Evolutionary conservation across 2,113 vertebrate species (phyloP), one percentile per base, ranked within the genome.

Genomic region (Tympanuchus pallidicinctus): DNA sequence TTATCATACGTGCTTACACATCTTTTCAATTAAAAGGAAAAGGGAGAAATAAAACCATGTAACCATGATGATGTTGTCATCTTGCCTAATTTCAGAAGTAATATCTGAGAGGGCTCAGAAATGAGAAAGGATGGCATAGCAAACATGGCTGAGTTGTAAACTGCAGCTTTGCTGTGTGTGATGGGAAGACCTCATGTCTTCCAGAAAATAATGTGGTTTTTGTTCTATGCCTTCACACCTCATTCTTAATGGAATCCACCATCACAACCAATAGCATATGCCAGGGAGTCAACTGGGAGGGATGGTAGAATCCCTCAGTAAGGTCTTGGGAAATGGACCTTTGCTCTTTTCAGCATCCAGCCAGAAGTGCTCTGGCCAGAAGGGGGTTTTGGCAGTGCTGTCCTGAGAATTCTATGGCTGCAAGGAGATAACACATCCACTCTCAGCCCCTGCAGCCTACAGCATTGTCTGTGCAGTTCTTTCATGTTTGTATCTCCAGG

Each of bases 251-350:
- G 6, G 65, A 61, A 75, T 45, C 34, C 82, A 9, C 13, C 45
- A 32, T 19, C 27, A 48, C 18, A 77, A 7, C 7, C 40, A 81
- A 24, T 27, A 60, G 18, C 1, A 1, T 4, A 5, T 85, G 25
- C 56, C 60, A 66, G 21, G 13, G 32, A 47, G 50, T 87, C 50
- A 74, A 17, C n/a, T 75, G 61, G 21, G 56, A 11, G 1, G 32
- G 36, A 17, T 52, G 61, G 12, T 45, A 47, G 25, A 73, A 13
- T 42, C 63, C 25, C 2, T 77, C 40, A 4, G 6, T 25, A 50
- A 70, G 28, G 28, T 40, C 65, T 60, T 0, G 0, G 32, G 20
- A 45, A 81, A 28, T 21, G 65, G 38, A 52, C 1, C 2, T 52
- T 74, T 61, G 34, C 13, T 61, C 20, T 77, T 60, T 34, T 24